Base-by-base conservation (phyloP, 2,797 vertebrate genomes). In the Syngnathus acus region DNA sequence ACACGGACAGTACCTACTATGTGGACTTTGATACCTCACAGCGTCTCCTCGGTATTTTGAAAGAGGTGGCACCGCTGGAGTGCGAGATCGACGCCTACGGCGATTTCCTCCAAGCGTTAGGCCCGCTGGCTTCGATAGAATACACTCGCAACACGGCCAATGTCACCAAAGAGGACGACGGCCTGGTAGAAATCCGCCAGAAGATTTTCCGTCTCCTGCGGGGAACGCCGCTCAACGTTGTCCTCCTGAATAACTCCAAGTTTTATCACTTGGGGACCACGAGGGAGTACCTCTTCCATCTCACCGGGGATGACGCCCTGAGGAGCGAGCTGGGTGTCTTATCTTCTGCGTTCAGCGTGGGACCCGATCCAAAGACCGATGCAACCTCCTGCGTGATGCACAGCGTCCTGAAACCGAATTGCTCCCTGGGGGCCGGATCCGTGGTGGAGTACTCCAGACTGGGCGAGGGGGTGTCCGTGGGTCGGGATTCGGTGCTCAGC, bases 21-120 rank as follows among this genome's bases (percentile, higher is more conserved):
- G 80, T 98, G 0, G 90, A 95, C 79, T 88, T 90, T 43, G 21
- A 71, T 4, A 92, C 89, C 11, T 87, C 86, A 0, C 76, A 72
- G 78, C 82, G 37, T 38, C 85, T 99, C 0, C 84, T 95, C 9
- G 26, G 17, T 0, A 87, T 98, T 67, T 91, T 94, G 38, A 87
- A 88, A 76, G 80, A 93, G 63, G 14, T 94, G 23, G 90, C 84
- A 9, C 73, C 83, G 1, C 74, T 99, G 9, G 71, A 74, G 57
- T 97, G 94, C 83, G 97, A 99, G 82, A 91, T 99, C 45, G 97
- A 99, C 50, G 97, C 97, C 0, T 98, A 98, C 14, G 95, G 96
- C 21, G 97, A 99, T 82, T 98, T 99, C 53, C 92, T 99, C 0
- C 97, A 96, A 84, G 95, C 95, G 0, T 83, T 98, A 70, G 97